Percentiles rank a stretch among this genome's conserved stretches.
phyloP scores from a whole-genome alignment of 2,888 invertebrate species.

The Calameuta idolon region DNA sequence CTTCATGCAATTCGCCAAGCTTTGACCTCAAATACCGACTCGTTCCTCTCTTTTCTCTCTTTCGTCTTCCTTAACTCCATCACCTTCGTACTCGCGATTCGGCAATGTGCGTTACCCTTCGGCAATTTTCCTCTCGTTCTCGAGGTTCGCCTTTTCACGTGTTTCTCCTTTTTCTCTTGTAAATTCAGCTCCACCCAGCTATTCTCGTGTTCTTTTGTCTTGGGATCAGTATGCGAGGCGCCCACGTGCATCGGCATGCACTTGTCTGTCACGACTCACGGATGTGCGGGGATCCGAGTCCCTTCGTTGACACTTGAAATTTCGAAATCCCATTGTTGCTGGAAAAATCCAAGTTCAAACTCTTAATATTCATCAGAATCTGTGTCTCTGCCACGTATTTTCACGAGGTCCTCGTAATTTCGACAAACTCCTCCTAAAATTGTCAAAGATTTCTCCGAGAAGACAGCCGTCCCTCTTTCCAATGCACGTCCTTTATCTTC shows the following conservation, averaged over 20 bases:
- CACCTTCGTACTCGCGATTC: not conserved
- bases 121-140: conserved; percentile 6
- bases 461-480: not conserved
- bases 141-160: conserved; percentile 7
- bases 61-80: not conserved
- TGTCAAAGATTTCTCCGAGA: not conserved
- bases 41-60: not conserved
- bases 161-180: not conserved
- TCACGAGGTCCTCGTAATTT: not conserved
- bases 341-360: not conserved
- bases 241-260: not conserved
- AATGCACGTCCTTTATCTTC: not conserved
- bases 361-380: not conserved
- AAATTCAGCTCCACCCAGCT: no score
- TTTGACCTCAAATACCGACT: not conserved
- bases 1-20: not conserved
- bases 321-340: not conserved
- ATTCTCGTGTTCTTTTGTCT: not conserved
- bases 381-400: no score
- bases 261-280: not conserved
- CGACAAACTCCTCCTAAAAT: not conserved
- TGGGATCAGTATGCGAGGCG: not conserved
- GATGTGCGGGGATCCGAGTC: not conserved
- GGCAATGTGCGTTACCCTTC: conserved; percentile 23
- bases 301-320: not conserved